Evolutionary conservation across 2,888 invertebrate species (phyloP), one percentile per base, ranked within the genome.

Genomic region (Cyclophora albipunctata): DNA sequence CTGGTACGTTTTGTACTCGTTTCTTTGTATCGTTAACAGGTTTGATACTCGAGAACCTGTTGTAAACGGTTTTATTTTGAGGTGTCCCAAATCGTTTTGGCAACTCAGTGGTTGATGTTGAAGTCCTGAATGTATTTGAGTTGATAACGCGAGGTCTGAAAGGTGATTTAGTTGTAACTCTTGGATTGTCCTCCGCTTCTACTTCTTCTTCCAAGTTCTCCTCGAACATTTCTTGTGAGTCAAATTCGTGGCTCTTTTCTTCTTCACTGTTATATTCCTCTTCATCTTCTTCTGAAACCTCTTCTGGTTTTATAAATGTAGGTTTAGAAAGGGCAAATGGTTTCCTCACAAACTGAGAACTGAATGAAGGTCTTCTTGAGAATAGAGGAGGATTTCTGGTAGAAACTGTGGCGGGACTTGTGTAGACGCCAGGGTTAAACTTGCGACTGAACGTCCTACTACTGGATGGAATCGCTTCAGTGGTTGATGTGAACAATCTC

Each of bases 361-460:
- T 72, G 50, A 84, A 81, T 34, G 59, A 48, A 34, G 84, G 86
- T 63, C 81, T 73, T 60, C 81, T 77, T 3, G 85, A 75, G 45
- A 82, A 74, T 7, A 53, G 48, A 7, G 57, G 51, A 20, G 75
- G 63, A 41, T 76, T 71, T 60, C 75, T 76, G 4, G 83, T 82
- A 42, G 57, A 42, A 37, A 74, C 67, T 4, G 85, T 72, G 3
- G 84, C 66, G 41, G 89, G 89, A 48, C 87, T 89, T 7, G 89
- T 89, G 46, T 86, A 89, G 3, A 69, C 83, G 34, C 89, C 88
- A 45, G 80, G 81, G 57, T 85, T 89, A 59, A 75, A 90, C 69
- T 88, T 89, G 20, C 89, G 80, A 53, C 89, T 90, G 49, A 83
- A 90, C n/a, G 73, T 73, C 70, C 78, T 78, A 53, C 77, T 85